Percentiles rank a stretch among this genome's conserved stretches.
Conservation (phyloP, 2,113 vertebrate species). For the Alethe castanea region DNA sequence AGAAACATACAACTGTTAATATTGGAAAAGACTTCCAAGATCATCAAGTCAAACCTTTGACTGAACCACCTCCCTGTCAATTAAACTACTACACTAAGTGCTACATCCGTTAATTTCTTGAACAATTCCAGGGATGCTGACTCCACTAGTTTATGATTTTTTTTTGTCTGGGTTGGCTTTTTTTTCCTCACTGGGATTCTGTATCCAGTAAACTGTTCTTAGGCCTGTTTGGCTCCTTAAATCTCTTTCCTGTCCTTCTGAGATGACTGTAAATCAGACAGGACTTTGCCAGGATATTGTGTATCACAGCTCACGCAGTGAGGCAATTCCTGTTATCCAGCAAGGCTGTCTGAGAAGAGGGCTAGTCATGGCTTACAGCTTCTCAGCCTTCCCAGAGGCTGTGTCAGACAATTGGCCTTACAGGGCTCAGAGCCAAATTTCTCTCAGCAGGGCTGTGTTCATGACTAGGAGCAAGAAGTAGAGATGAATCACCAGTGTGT, state of each 20-base stretch:
- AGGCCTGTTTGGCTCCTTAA: neutral
- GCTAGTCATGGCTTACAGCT: neutral
- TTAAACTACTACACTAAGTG: neutral
- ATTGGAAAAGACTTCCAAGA: neutral
- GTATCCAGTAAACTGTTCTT: neutral
- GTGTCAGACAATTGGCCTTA: accelerated
- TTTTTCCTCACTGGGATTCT: neutral
- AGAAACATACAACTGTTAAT: neutral
- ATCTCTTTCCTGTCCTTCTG: neutral
- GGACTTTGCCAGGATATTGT: neutral
- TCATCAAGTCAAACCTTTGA: neutral
- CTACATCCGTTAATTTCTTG: neutral
- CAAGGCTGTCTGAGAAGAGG: neutral
- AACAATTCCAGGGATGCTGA: neutral
- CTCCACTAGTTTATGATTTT: neutral
- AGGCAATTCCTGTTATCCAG: neutral
- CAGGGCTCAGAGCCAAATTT: neutral
- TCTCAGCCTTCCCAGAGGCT: neutral
- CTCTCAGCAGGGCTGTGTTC: neutral
- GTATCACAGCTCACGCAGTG: accelerated
- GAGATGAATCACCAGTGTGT: neutral
- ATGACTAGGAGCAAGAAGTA: neutral
- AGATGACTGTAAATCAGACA: neutral
- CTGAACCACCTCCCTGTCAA: neutral
- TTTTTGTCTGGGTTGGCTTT: neutral